Percentiles rank a stretch among this genome's conserved stretches.
Conservation (phyloP, 2,797 vertebrate genomes). For the Bradypus variegatus region DNA sequence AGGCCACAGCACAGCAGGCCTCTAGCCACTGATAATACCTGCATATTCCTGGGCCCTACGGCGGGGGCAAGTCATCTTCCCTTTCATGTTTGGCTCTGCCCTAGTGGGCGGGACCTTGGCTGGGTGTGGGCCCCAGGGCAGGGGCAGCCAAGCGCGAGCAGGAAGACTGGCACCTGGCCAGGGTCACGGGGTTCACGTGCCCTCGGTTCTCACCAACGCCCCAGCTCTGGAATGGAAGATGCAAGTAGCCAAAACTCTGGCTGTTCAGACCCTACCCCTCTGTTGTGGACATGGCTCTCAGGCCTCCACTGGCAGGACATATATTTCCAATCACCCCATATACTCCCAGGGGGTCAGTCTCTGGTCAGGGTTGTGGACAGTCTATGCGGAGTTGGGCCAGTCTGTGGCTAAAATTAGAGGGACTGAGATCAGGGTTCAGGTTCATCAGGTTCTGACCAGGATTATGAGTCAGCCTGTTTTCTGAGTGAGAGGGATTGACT, state of each 20-base stretch:
- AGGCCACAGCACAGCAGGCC: not conserved
- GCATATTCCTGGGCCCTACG: conserved; percentile 19
- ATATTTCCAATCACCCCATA: not conserved
- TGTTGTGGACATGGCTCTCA: not conserved
- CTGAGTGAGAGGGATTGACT: not conserved
- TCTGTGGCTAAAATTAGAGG: conserved; percentile 19
- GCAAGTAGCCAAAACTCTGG: not conserved
- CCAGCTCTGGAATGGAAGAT: not conserved
- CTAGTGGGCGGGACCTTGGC: not conserved
- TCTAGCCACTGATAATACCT: conserved; percentile 30
- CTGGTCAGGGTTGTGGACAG: not conserved
- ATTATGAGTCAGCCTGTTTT: conserved; percentile 18
- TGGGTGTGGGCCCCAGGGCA: not conserved
- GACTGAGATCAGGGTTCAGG: conserved; percentile 12
- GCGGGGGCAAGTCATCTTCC: not conserved
- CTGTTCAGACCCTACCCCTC: not conserved
- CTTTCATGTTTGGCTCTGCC: conserved; percentile 36
- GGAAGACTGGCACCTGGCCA: not conserved
- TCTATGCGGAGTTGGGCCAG: not conserved
- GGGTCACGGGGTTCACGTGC: not conserved
- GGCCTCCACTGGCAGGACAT: not conserved
- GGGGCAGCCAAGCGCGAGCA: not conserved
- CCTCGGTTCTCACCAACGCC: not conserved
- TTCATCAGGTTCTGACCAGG: conserved; percentile 16
- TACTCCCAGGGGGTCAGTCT: not conserved